Conservation (phyloP, 2,113 vertebrate species). For the Lagopus leucura region DNA sequence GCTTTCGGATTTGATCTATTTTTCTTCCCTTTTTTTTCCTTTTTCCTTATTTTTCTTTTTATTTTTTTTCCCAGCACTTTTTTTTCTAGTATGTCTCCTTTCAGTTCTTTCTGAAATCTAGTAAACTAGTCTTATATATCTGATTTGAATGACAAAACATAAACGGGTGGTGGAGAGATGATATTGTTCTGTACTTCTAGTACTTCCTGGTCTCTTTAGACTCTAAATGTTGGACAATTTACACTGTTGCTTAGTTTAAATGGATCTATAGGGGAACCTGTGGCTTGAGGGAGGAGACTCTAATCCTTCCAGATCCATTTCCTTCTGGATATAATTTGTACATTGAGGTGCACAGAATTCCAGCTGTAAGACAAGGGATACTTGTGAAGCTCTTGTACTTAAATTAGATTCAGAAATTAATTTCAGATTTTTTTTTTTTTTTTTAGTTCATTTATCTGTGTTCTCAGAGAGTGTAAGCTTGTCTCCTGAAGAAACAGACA, state of each 20-base stretch:
- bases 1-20: background rate
- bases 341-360: fast-evolving
- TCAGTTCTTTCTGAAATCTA: background rate
- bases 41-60: background rate
- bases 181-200: background rate
- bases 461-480: background rate
- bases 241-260: background rate
- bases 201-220: background rate
- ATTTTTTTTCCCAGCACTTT: background rate
- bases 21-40: background rate
- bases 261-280: background rate
- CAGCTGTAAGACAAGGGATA: background rate
- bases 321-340: background rate
- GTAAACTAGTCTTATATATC: background rate
- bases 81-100: background rate
- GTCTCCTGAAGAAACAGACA: background rate
- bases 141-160: background rate
- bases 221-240: background rate
- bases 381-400: background rate
- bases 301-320: background rate
- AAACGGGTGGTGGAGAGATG: background rate
- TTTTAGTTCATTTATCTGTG: background rate
- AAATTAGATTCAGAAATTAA: background rate
- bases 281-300: background rate
- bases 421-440: background rate